These are phyloP conservation scores for Melikaiella ostensackeni DNA, from an alignment of 2,888 invertebrate genomes.

Conservation along the genomic window DNA sequence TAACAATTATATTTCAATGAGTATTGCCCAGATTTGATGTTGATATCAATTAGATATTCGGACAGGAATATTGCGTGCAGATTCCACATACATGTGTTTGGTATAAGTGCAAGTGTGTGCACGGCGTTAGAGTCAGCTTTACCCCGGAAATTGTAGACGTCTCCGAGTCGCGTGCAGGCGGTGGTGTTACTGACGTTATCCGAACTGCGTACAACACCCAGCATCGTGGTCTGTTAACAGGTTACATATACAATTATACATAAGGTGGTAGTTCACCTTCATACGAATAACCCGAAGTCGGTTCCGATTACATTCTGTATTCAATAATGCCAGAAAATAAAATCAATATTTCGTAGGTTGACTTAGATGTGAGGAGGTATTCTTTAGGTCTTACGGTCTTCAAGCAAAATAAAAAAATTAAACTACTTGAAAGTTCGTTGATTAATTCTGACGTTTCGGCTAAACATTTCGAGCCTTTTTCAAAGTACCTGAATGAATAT, in stretches of 20 bases:
- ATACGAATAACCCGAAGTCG: conserved; percentile 8
- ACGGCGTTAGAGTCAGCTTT: conserved; percentile 57
- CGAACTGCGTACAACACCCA: conserved; percentile 58
- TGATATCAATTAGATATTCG: too few relatives aligned
- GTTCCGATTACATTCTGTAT: conserved; percentile 19
- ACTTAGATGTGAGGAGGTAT: too few relatives aligned
- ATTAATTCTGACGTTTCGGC: too few relatives aligned
- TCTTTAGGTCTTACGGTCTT: too few relatives aligned
- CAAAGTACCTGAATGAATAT: too few relatives aligned
- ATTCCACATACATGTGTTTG: not conserved
- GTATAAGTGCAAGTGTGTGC: conserved; percentile 39
- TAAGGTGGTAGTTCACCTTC: not conserved
- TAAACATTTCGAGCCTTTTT: too few relatives aligned
- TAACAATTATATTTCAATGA: not conserved
- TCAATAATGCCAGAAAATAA: not conserved
- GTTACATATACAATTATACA: conserved; percentile 21
- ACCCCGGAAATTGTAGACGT: conserved; percentile 68
- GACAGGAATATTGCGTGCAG: conserved; percentile 10
- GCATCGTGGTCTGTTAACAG: conserved; percentile 48
- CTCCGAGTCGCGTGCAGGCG: conserved; percentile 67
- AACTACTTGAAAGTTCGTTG: too few relatives aligned
- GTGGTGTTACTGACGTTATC: conserved; percentile 70
- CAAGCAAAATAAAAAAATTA: too few relatives aligned
- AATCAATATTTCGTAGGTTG: too few relatives aligned
- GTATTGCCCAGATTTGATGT: too few relatives aligned